Evolutionary conservation across 1,140 invertebrate species (phyloP), one percentile per base, ranked within the genome.

Genomic region (Euura lappo): DNA sequence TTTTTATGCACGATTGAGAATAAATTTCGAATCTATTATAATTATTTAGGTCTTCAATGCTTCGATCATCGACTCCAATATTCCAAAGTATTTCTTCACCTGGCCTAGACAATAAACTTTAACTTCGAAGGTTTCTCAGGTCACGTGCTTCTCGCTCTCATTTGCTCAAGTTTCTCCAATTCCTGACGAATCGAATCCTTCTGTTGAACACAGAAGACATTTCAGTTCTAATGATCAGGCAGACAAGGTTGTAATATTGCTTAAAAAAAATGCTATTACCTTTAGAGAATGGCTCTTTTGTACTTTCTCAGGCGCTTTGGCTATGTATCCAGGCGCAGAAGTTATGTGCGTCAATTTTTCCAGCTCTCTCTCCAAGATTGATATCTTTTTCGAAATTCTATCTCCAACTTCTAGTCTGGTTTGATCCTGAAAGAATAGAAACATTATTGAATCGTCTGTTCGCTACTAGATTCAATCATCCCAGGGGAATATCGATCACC

Each of bases 311-410:
- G 78, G 69, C 4, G 81, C 79, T 60, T 85, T 87, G 6, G 73
- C 75, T 71, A 74, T 79, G 69, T 85, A 89, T 51, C 77, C 79
- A 1, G 71, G 70, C 2, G 75, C 73, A 0, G 75, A 74, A 6
- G 82, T 78, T 43, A 79, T 80, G 47, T 80, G 79, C 44, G 83
- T 79, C 67, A 88, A 71, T 73, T 85, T 84, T 3, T 79, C 74
- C 45, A 89, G 75, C 74, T 86, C 85, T 66, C 83, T 84, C 65
- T 82, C 68, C 11, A 87, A 69, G 78, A 87, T 80, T 44, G 78
- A 74, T 70, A 80, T 80, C 75, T 86, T 88, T 71, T 80, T 83
- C 68, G 80, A 77, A 28, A 87, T 76, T 79, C 79, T 84, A 13
- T 80, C 74, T 51, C 13, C 8, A 60, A 60, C 2, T 60, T 78